These are phyloP conservation scores for Pogonomyrmex californicus DNA, from an alignment of 1,140 invertebrate species.

Conservation along the genomic window DNA sequence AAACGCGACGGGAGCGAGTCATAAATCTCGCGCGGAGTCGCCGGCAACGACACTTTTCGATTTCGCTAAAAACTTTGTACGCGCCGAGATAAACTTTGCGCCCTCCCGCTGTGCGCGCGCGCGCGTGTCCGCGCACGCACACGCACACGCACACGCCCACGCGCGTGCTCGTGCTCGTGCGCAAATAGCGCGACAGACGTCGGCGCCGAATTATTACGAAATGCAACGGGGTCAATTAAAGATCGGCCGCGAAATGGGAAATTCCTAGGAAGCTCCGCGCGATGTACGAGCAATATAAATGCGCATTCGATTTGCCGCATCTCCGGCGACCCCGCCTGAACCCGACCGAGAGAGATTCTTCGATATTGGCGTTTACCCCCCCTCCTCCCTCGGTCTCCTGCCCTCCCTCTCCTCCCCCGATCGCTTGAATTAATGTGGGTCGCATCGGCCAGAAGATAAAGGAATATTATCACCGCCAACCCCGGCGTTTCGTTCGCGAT, in stretches of 20 bases:
- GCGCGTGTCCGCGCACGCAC: background rate
- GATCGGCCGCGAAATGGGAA: slow-evolving; percentile 22
- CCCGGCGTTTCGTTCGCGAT: slow-evolving; percentile 12
- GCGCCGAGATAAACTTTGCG: slow-evolving; percentile 43
- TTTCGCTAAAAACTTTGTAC: slow-evolving; percentile 21
- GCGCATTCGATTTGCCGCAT: slow-evolving; percentile 59
- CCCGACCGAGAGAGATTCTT: slow-evolving; percentile 46
- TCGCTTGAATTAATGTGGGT: slow-evolving; percentile 56
- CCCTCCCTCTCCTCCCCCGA: background rate
- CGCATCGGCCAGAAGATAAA: slow-evolving; percentile 37
- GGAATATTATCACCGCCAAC: slow-evolving; percentile 50
- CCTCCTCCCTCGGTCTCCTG: too few species aligned
- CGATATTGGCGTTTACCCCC: slow-evolving; percentile 28
- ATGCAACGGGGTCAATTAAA: slow-evolving; percentile 65
- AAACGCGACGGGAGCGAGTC: background rate
- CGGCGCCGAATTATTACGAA: slow-evolving; percentile 23
- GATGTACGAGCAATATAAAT: slow-evolving; percentile 57
- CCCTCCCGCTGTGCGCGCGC: background rate
- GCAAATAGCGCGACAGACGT: background rate
- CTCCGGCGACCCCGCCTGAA: slow-evolving; percentile 14
- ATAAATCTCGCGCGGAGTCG: slow-evolving; percentile 42
- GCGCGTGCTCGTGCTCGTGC: too few species aligned
- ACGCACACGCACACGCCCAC: too few species aligned
- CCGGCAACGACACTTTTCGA: slow-evolving; percentile 24
- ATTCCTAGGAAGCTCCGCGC: slow-evolving; percentile 53